Evolutionary conservation across 1,140 invertebrate genomes (phyloP).

Genomic region (Ooceraea biroi): DNA sequence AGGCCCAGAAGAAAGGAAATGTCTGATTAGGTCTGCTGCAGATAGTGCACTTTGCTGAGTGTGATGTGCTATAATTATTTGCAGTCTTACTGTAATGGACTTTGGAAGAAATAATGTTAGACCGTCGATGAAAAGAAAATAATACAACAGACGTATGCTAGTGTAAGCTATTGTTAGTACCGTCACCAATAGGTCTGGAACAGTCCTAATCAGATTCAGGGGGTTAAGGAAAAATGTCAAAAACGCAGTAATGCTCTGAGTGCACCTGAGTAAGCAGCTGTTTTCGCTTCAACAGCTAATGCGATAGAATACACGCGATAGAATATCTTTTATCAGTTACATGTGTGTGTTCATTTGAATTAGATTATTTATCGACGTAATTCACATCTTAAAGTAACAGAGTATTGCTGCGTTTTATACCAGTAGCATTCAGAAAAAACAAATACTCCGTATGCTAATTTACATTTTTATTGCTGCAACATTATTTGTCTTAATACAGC

Average conservation of each 20-base stretch:
- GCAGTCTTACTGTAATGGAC: slow-evolving; percentile 17
- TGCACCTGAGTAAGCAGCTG: background rate
- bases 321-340: background rate
- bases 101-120: slow-evolving; percentile 23
- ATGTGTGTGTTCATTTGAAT: background rate
- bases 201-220: slow-evolving; percentile 86
- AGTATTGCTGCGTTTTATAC: slow-evolving; percentile 82
- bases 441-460: slow-evolving; percentile 83
- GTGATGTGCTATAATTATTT: slow-evolving; percentile 31
- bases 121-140: slow-evolving; percentile 20
- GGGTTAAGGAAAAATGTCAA: slow-evolving; percentile 75
- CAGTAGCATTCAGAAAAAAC: slow-evolving; percentile 79
- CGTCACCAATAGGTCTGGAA: slow-evolving; percentile 84
- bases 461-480: slow-evolving; percentile 86
- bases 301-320: background rate
- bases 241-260: slow-evolving; percentile 83
- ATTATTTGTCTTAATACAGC: slow-evolving; percentile 85
- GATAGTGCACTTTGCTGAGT: slow-evolving; percentile 67
- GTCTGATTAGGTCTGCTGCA: slow-evolving; percentile 86
- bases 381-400: slow-evolving; percentile 47
- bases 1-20: slow-evolving; percentile 68
- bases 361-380: background rate
- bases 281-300: background rate
- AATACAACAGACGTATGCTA: slow-evolving; percentile 11
- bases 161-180: slow-evolving; percentile 77